phyloP scores from a whole-genome alignment of 2,797 vertebrate genomes.

The Odontamblyopus lacepedii region DNA sequence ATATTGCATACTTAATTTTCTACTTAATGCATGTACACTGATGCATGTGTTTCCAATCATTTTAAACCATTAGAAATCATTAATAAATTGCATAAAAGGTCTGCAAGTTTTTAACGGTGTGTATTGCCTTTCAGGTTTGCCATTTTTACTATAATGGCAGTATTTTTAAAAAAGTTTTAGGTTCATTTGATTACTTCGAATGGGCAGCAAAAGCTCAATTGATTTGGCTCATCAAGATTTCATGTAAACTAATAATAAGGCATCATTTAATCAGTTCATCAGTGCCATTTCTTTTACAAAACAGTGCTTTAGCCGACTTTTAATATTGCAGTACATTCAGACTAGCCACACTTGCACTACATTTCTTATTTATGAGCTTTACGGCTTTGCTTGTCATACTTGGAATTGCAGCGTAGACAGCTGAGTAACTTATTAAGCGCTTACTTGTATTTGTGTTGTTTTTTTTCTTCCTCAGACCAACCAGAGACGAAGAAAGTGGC shows the following conservation, averaged over 20 bases:
- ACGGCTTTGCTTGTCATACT: neutral
- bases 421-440: neutral
- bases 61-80: neutral
- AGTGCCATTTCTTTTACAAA: neutral
- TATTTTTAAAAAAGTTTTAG: too few relatives aligned
- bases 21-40: constrained; percentile 12
- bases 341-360: neutral
- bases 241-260: neutral
- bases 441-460: constrained; percentile 48
- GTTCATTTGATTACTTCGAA: neutral
- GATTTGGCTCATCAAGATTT: neutral
- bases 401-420: neutral
- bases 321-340: neutral
- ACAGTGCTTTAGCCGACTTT: neutral
- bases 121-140: neutral
- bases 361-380: neutral
- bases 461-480: constrained; percentile 84
- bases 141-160: too few relatives aligned
- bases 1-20: neutral
- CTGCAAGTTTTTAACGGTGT: neutral
- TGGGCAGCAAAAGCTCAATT: neutral
- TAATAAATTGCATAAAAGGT: neutral
- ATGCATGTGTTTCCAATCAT: constrained; percentile 12
- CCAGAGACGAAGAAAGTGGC: constrained; percentile 99
- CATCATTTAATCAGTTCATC: neutral